Base-by-base conservation (phyloP, 2,113 vertebrate species). In the Grantiella picta region DNA sequence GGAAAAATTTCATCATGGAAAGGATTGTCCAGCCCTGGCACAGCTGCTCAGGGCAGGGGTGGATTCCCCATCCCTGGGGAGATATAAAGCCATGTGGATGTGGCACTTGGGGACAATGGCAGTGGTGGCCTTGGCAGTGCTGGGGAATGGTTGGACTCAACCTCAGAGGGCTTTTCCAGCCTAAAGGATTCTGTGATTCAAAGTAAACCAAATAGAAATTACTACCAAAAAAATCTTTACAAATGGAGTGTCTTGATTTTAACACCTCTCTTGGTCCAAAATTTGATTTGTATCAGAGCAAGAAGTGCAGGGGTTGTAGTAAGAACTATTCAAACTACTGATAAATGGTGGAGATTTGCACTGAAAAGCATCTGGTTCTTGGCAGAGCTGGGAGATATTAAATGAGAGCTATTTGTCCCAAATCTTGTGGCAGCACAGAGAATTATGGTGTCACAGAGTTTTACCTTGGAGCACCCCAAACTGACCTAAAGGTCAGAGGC, bases 61-160 rank as follows among this genome's bases (percentile, higher is more conserved):
- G 45, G 10, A 13, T n/a, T 13, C 2, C 84, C n/a, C 56, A 25
- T 20, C 47, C 40, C n/a, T 21, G 47, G 0, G 1, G 64, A 6
- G n/a, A 2, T 20, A 22, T 11, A 14, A 9, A 63, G 4, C 40
- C 24, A 2, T 12, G 20, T 5, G 64, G 7, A 11, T 16, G 84
- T 56, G 85, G n/a, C 75, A 63, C 49, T 0, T 47, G 73, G 65
- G 65, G 56, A 70, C 40, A 24, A 15, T 40, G 54, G 0, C 27
- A 53, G 6, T 0, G 54, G 38, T 61, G 64, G 54, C 64, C 45
- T 13, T 3, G 38, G 54, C 54, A 24, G 56, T 1, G 47, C 64
- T 54, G 73, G 38, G n/a, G 38, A 10, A 4, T 38, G 47, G 19
- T 2, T n/a, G 29, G 5, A 5, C n/a, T 54, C 1, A 0, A 40